Base-by-base conservation (phyloP, 2,113 vertebrate species). In the Rhabdornis inornatus region DNA sequence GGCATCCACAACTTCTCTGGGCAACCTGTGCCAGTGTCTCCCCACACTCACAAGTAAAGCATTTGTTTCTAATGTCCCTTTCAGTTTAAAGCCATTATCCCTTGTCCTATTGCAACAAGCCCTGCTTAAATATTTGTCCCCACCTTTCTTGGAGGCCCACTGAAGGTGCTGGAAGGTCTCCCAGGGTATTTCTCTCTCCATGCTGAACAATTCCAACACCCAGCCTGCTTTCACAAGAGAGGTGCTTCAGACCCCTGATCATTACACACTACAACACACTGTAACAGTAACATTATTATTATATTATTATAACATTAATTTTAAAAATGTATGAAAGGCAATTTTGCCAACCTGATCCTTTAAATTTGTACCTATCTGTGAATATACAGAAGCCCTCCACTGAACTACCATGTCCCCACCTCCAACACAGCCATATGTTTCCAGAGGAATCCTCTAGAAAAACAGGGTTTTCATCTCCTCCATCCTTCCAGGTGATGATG, bases 311-410 rank as follows among this genome's bases (percentile, higher is more conserved):
- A 68, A 31, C 31, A 37, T 56, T 7, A 75, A 7, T 23, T 13
- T 15, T 3, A 27, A 27, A 76, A 59, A 50, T 8, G 7, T 31
- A 17, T 23, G 37, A 65, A 87, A 75, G 13, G 5, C 12, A 59
- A 39, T 76, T 49, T 3, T 0, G 0, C 12, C 40, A 72, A 8
- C 4, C 14, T 3, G 11, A 37, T 30, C 39, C 21, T 79, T 45
- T 39, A 11, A 39, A 39, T 39, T 39, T 39, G 39, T n/a, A 79
- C 23, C 33, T 59, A 3, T 53, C 31, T 55, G 28, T 42, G 33
- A 71, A 86, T 10, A 47, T 5, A 20, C 15, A 45, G 13, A 74
- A 70, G 23, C 27, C 4, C 31, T 59, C 47, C 35, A 53, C 33
- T 35, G 44, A 88, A 76, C 22, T 45, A 42, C 21, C 37, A 3